Conservation (phyloP, 2,113 vertebrate genomes). For the Epinephelus lanceolatus region DNA sequence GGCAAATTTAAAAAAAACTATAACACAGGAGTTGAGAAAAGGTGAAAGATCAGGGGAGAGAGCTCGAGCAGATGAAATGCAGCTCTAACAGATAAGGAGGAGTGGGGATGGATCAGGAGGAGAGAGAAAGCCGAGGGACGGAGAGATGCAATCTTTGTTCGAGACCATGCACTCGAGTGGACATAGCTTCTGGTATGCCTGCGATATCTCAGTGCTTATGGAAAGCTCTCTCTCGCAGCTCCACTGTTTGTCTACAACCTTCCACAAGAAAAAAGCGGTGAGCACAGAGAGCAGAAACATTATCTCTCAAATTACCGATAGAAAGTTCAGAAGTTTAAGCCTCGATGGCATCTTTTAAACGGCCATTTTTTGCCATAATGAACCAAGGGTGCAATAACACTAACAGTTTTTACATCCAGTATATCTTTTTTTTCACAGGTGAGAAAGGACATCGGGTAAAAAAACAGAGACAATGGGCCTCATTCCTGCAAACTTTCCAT, state of each 20-base stretch:
- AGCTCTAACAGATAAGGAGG: constrained; percentile 58
- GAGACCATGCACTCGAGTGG: constrained; percentile 62
- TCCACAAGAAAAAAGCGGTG: constrained; percentile 7
- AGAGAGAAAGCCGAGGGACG: constrained; percentile 42
- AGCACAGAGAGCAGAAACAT: constrained; percentile 22
- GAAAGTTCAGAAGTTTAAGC: constrained; percentile 12
- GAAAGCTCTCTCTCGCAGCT: constrained; percentile 47
- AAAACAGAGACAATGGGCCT: neutral
- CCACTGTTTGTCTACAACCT: constrained; percentile 39
- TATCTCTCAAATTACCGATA: constrained; percentile 4
- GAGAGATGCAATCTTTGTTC: constrained; percentile 67
- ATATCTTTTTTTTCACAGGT: neutral
- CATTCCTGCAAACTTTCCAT: constrained; percentile 7
- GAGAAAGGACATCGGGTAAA: neutral
- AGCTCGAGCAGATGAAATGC: constrained; percentile 58
- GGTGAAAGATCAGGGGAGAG: constrained; percentile 58
- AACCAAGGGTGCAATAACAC: constrained; percentile 17
- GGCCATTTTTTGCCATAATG: constrained; percentile 15
- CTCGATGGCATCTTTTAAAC: neutral
- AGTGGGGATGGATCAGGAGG: constrained; percentile 45
- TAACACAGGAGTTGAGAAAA: constrained; percentile 53
- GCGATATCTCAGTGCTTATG: constrained; percentile 58
- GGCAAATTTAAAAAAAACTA: constrained; percentile 43
- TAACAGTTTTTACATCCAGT: neutral
- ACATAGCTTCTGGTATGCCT: constrained; percentile 55